Conservation (phyloP, 2,888 invertebrate species). For the Meteorus cinctellus region DNA sequence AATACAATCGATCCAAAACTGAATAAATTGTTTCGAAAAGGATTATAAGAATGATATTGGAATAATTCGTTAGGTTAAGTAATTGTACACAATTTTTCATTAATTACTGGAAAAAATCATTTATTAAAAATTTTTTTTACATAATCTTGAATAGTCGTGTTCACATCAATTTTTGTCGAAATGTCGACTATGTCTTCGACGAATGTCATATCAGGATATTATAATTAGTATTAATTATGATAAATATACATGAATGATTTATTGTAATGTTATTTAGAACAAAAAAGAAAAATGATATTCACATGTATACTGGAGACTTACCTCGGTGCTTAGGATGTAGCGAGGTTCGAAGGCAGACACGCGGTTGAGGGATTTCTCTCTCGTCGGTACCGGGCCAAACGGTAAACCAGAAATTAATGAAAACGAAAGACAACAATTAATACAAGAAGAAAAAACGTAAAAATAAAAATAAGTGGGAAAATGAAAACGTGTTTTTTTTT, state of each 20-base stretch:
- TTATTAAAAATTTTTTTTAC: constrained; percentile 27
- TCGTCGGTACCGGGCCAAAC: constrained; percentile 65
- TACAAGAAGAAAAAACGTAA: constrained; percentile 57
- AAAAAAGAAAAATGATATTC: constrained; percentile 32
- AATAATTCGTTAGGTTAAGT: background rate
- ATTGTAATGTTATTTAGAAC: constrained; percentile 26
- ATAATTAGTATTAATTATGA: background rate
- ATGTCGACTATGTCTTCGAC: background rate
- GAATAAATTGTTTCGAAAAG: constrained; percentile 2
- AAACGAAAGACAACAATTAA: constrained; percentile 72
- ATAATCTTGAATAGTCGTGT: constrained; percentile 3
- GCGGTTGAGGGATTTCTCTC: constrained; percentile 54
- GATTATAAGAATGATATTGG: background rate
- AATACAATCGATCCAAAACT: background rate
- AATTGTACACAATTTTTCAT: constrained; percentile 3
- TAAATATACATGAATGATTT: background rate
- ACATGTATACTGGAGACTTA: constrained; percentile 46
- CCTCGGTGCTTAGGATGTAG: constrained; percentile 49
- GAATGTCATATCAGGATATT: background rate
- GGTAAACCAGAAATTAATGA: constrained; percentile 74
- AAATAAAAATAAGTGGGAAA: constrained; percentile 57
- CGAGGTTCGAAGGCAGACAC: constrained; percentile 55
- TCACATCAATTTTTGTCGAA: constrained; percentile 4
- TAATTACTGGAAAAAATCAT: constrained; percentile 35
- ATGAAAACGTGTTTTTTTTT: constrained; percentile 37